A percentile compares a stretch with the other conserved stretches of the same genome.
Conservation (phyloP, 2,797 vertebrate genomes). For the Syngnathus acus region DNA sequence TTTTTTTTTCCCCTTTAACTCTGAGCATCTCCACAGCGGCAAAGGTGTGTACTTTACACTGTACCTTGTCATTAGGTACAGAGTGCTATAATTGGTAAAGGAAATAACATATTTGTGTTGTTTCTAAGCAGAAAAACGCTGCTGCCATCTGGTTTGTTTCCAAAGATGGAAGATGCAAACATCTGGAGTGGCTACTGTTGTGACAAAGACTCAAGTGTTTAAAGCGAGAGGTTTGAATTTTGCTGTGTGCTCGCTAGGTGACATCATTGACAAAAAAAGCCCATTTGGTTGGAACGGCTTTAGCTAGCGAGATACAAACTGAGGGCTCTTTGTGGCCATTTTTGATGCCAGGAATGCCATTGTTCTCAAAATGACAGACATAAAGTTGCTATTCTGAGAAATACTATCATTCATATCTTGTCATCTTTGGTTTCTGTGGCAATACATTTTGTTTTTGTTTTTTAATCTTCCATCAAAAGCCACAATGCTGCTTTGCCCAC, state of each 20-base stretch:
- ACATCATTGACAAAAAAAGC: conserved; percentile 16
- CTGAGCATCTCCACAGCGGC: conserved; percentile 16
- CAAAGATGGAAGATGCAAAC: conserved; percentile 46
- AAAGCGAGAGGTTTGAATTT: conserved; percentile 18
- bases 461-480: conserved; percentile 1
- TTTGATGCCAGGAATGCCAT: conserved; percentile 7
- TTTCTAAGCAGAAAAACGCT: conserved; percentile 29
- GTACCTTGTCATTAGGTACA: conserved; percentile 56
- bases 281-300: conserved; percentile 35
- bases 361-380: conserved; percentile 18
- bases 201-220: conserved; percentile 26
- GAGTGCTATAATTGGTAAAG: conserved; percentile 45
- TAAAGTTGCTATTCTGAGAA: conserved; percentile 14
- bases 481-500: conserved; percentile 3
- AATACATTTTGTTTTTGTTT: neutral
- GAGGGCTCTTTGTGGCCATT: conserved; percentile 1
- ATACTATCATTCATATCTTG: conserved; percentile 7
- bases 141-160: conserved; percentile 53
- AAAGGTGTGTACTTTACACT: conserved; percentile 23
- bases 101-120: conserved; percentile 42
- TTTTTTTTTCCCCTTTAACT: neutral
- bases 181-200: conserved; percentile 56
- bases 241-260: conserved; percentile 20
- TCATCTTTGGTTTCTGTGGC: conserved; percentile 18
- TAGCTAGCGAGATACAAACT: conserved; percentile 16